Evolutionary conservation across 2,888 invertebrate genomes (phyloP).

Genomic region (Byasa hedistus): DNA sequence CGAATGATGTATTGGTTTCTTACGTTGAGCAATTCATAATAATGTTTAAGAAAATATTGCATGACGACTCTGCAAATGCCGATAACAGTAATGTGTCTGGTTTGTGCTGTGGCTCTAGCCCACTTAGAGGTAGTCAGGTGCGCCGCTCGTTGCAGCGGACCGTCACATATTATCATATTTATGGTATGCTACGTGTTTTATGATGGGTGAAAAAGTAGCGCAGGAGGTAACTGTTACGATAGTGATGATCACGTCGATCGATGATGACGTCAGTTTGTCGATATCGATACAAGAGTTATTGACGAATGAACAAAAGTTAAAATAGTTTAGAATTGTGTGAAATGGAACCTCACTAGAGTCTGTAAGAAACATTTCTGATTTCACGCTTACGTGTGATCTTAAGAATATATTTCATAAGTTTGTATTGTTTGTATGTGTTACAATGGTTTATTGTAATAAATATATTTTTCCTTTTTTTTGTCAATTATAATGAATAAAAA

Average conservation of each 20-base stretch:
- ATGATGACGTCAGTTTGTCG: no score
- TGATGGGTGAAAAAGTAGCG: slow-evolving; percentile 40
- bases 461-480: no score
- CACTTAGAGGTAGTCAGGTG: slow-evolving; percentile 29
- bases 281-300: slow-evolving; percentile 21
- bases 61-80: slow-evolving; percentile 2
- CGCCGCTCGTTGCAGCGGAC: slow-evolving; percentile 24
- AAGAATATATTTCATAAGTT: no score
- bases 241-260: slow-evolving; percentile 42
- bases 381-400: no score
- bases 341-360: background rate
- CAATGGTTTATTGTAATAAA: no score
- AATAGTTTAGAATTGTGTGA: background rate
- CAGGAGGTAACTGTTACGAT: slow-evolving; percentile 44
- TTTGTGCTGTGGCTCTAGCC: slow-evolving; percentile 1
- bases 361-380: no score
- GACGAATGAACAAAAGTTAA: background rate
- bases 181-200: slow-evolving; percentile 32
- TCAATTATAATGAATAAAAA: no score
- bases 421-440: no score
- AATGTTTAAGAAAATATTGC: background rate
- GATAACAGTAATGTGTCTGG: slow-evolving; percentile 28
- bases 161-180: slow-evolving; percentile 33
- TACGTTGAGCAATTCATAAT: background rate
- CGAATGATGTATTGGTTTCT: background rate